Conservation (phyloP, 2,113 vertebrate genomes). For the Podarcis raffonei region DNA sequence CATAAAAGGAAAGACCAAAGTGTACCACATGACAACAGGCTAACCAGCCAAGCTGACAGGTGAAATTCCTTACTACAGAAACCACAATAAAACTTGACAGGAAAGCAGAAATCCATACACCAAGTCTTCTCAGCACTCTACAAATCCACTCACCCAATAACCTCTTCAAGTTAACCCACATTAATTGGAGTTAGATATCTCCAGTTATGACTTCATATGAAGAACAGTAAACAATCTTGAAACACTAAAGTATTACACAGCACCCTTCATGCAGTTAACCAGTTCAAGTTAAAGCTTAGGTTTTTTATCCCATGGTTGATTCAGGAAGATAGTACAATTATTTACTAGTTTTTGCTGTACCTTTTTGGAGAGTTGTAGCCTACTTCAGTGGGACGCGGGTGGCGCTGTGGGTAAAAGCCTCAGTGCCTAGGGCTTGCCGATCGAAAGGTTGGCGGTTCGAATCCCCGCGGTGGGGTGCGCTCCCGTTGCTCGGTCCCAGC, state of each 20-base stretch:
- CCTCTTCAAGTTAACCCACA: not conserved
- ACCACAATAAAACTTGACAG: not conserved
- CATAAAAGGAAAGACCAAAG: not conserved
- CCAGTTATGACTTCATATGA: not conserved
- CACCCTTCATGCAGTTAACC: not conserved
- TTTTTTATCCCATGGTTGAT: not conserved
- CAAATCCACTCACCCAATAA: not conserved
- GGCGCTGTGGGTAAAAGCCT: too few species aligned
- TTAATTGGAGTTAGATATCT: not conserved
- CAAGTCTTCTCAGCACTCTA: not conserved
- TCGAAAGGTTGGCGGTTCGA: too few species aligned
- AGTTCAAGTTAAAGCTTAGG: not conserved
- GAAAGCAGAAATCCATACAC: not conserved
- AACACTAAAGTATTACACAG: too few species aligned
- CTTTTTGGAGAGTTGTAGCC: not conserved
- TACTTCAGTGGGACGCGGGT: too few species aligned
- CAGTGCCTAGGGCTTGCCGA: too few species aligned
- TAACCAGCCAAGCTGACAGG: not conserved
- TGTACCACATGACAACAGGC: not conserved
- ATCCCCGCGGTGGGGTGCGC: too few species aligned
- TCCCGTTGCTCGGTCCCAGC: too few species aligned
- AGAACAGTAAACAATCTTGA: not conserved
- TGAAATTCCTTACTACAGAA: not conserved
- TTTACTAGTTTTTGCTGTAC: not conserved
- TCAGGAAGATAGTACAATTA: not conserved